A percentile compares a stretch with the other conserved stretches of the same genome.
phyloP scores from a whole-genome alignment of 2,888 invertebrate genomes.

The Hypomecis atomaria region DNA sequence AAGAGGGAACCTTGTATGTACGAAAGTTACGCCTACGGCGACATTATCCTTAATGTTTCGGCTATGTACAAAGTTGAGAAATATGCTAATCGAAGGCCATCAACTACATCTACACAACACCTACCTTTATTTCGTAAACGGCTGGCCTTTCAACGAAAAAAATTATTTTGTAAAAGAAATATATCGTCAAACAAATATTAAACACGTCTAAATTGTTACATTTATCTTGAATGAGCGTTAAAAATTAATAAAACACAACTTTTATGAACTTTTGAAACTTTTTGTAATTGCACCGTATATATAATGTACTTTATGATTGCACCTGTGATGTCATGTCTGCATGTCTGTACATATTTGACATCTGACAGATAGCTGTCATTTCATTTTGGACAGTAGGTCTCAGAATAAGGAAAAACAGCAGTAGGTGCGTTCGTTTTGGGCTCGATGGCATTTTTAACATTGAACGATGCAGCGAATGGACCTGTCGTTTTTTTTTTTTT shows the following conservation, averaged over 20 bases:
- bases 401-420: too few relatives aligned
- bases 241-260: constrained; percentile 27
- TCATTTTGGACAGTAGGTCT: too few relatives aligned
- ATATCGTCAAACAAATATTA: background rate
- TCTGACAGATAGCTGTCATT: too few relatives aligned
- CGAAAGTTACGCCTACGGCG: constrained; percentile 69
- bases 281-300: background rate
- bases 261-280: constrained; percentile 17
- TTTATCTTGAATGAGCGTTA: background rate
- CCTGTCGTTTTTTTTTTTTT: too few relatives aligned
- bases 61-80: constrained; percentile 72
- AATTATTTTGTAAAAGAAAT: background rate
- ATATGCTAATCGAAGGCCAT: constrained; percentile 77
- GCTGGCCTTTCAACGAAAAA: constrained; percentile 39
- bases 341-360: too few relatives aligned
- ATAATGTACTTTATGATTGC: background rate
- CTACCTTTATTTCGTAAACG: constrained; percentile 51
- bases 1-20: constrained; percentile 57
- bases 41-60: constrained; percentile 63
- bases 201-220: background rate
- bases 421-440: too few relatives aligned
- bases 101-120: constrained; percentile 58
- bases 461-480: too few relatives aligned
- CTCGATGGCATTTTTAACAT: too few relatives aligned
- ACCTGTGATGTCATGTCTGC: background rate